A percentile compares a stretch with the other conserved stretches of the same genome.
Conservation (phyloP, 1,140 invertebrate genomes). For the Hermatobates lingyangjiaoensis region DNA sequence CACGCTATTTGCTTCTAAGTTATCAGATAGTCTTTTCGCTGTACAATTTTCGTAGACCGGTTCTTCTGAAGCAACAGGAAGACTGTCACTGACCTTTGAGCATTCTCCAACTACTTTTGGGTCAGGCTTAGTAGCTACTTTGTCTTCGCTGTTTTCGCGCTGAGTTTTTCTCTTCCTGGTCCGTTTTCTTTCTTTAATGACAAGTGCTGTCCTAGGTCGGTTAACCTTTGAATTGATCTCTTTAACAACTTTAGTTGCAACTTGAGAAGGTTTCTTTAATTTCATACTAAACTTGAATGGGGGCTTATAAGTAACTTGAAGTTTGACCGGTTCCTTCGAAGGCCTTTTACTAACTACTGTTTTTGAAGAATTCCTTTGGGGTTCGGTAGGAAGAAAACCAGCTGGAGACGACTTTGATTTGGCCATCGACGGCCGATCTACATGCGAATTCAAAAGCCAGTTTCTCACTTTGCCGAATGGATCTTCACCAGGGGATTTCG, state of each 20-base stretch:
- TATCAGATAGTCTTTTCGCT: neutral
- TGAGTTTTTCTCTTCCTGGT: slow-evolving; percentile 7
- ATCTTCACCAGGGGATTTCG: slow-evolving; percentile 32
- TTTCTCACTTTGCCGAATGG: slow-evolving; percentile 63
- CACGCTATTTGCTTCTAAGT: neutral
- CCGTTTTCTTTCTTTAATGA: slow-evolving; percentile 11
- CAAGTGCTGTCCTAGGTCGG: slow-evolving; percentile 9
- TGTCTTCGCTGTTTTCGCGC: slow-evolving; percentile 1
- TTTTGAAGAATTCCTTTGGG: slow-evolving; percentile 5
- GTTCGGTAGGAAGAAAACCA: slow-evolving; percentile 24
- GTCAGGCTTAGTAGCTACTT: neutral
- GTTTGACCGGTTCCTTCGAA: slow-evolving; percentile 40
- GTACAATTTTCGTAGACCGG: slow-evolving; percentile 12
- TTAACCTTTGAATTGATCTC: slow-evolving; percentile 15
- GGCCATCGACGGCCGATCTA: slow-evolving; percentile 21
- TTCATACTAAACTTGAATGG: slow-evolving; percentile 68
- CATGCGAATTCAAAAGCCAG: slow-evolving; percentile 56
- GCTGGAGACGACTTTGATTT: slow-evolving; percentile 55
- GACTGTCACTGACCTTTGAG: neutral
- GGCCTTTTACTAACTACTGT: neutral
- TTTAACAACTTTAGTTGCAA: slow-evolving; percentile 16
- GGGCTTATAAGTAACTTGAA: slow-evolving; percentile 69
- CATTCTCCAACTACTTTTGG: slow-evolving; percentile 3
- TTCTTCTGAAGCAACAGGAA: slow-evolving; percentile 6
- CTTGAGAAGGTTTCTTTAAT: slow-evolving; percentile 29